Percentiles rank a stretch among this genome's conserved stretches.
These are phyloP conservation scores for Melanotaenia trifasciata DNA, from an alignment of 2,797 vertebrate species.

Conservation along the genomic window DNA sequence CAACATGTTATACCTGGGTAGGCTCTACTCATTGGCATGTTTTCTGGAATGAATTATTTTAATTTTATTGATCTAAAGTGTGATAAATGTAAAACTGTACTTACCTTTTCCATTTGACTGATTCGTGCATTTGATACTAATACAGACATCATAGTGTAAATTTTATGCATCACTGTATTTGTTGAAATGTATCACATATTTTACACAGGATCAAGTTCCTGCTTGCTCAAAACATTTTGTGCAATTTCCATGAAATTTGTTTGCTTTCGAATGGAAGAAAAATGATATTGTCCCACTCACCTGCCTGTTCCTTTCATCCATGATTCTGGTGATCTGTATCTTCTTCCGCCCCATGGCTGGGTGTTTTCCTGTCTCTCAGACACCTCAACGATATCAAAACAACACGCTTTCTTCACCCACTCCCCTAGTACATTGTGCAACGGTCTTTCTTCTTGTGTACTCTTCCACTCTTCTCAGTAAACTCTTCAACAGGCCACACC, in stretches of 20 bases:
- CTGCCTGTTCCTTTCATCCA: constrained; percentile 99
- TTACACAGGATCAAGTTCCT: not conserved
- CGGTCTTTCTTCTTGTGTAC: constrained; percentile 72
- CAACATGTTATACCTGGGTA: not conserved
- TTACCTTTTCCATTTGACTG: not conserved
- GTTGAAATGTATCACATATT: constrained; percentile 1
- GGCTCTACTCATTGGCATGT: not conserved
- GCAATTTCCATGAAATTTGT: not conserved
- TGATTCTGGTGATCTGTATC: constrained; percentile 99
- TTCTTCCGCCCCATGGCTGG: constrained; percentile 98
- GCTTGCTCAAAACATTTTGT: not conserved
- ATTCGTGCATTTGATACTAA: not conserved
- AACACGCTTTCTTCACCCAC: constrained; percentile 84
- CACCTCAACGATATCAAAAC: constrained; percentile 89
- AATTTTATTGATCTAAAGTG: not conserved
- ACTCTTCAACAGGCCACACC: constrained; percentile 59
- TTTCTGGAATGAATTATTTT: not conserved
- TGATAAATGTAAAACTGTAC: not conserved
- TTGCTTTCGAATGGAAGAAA: not conserved
- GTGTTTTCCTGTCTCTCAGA: constrained; percentile 85
- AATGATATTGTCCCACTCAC: constrained; percentile 74
- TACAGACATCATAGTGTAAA: not conserved
- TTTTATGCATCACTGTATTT: not conserved
- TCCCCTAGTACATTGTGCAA: constrained; percentile 94
- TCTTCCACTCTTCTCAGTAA: constrained; percentile 53